phyloP scores from a whole-genome alignment of 2,888 invertebrate genomes.

The Carterocephalus palaemon region DNA sequence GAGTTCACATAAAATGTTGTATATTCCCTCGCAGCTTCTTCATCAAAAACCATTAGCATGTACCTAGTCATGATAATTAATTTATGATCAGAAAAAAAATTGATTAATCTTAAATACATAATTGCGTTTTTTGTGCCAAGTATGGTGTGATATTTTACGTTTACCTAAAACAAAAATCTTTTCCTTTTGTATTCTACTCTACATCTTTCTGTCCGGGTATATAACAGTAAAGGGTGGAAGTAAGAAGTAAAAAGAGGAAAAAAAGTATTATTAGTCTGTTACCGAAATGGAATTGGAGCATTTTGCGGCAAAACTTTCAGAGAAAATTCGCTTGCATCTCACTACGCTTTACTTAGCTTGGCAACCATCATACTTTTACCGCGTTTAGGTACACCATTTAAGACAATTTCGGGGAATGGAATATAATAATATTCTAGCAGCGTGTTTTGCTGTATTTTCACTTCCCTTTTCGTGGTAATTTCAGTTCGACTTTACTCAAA shows the following conservation, averaged over 20 bases:
- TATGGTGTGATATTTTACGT: too few species aligned
- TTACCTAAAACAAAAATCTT: too few species aligned
- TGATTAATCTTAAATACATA: too few species aligned
- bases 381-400: conserved; percentile 65
- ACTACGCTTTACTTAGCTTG: conserved; percentile 72
- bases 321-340: conserved; percentile 65
- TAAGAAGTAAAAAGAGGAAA: conserved; percentile 78
- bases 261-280: conserved; percentile 78
- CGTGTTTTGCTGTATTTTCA: conserved; percentile 43
- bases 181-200: conserved; percentile 44
- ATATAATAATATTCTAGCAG: conserved; percentile 49
- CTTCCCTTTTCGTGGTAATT: conserved; percentile 33
- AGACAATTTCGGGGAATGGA: conserved; percentile 57
- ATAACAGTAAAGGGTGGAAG: conserved; percentile 78
- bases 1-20: too few species aligned
- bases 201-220: conserved; percentile 53
- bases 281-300: conserved; percentile 79
- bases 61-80: too few species aligned
- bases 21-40: too few species aligned
- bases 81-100: too few species aligned
- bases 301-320: conserved; percentile 73
- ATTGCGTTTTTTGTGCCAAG: too few species aligned
- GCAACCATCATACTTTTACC: conserved; percentile 71
- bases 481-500: conserved; percentile 32
- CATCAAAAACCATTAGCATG: too few species aligned